phyloP scores from a whole-genome alignment of 2,888 invertebrate genomes.

The Trachelus troglodyta region DNA sequence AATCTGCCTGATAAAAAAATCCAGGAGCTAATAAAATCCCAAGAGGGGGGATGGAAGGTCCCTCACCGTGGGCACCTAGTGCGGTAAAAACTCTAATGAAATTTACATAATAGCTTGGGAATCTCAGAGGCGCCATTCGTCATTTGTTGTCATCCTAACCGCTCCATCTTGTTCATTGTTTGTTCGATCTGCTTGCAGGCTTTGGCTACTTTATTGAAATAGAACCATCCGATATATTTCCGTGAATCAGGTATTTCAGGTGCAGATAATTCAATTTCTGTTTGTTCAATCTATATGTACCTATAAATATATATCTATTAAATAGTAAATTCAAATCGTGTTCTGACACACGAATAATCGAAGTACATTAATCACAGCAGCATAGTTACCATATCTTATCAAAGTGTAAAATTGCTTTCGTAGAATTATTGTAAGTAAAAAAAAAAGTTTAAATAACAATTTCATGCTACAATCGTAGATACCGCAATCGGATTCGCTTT shows the following conservation, averaged over 20 bases:
- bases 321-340: not conserved
- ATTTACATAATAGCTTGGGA: slow-evolving; percentile 45
- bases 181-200: not conserved
- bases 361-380: not conserved
- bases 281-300: not conserved
- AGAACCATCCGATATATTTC: not conserved
- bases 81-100: slow-evolving; percentile 46
- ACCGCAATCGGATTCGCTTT: slow-evolving; percentile 38
- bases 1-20: slow-evolving; percentile 23
- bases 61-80: slow-evolving; percentile 11
- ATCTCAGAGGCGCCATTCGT: slow-evolving; percentile 39
- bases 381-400: not conserved
- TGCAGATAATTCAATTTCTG: not conserved
- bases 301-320: not conserved
- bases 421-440: not conserved
- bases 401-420: not conserved
- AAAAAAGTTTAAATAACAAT: not conserved
- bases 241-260: not conserved
- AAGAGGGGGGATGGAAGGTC: not conserved
- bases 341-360: not conserved
- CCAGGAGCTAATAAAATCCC: slow-evolving; percentile 37
- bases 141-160: slow-evolving; percentile 33
- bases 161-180: not conserved
- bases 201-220: not conserved
- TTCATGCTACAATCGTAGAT: not conserved